phyloP scores from a whole-genome alignment of 2,797 vertebrate species.

The Taenioides sp. region DNA sequence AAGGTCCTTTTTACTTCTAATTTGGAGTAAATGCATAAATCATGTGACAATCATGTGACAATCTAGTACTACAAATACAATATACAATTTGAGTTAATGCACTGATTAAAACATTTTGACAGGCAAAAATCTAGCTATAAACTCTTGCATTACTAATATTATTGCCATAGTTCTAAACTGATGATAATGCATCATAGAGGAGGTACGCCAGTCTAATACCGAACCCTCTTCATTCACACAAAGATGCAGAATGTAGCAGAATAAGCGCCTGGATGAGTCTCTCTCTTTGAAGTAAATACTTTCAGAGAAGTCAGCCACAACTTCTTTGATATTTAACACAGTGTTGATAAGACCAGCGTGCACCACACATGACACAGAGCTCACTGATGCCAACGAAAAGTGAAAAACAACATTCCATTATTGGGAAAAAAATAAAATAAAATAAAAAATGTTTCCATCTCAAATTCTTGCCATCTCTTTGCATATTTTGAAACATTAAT shows the following conservation, averaged over 20 bases:
- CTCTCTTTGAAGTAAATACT: constrained; percentile 7
- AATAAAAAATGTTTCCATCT: too few species aligned
- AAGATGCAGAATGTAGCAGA: constrained; percentile 1
- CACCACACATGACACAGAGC: neutral
- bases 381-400: neutral
- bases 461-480: neutral
- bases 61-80: too few species aligned
- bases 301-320: constrained; percentile 7
- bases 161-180: neutral
- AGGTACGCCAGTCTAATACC: neutral
- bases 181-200: neutral
- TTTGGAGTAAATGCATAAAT: too few species aligned
- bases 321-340: constrained; percentile 11
- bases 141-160: neutral
- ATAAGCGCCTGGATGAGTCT: neutral
- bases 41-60: too few species aligned
- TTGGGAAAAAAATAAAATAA: neutral
- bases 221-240: neutral
- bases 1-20: too few species aligned
- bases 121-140: neutral
- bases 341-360: constrained; percentile 5
- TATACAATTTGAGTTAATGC: too few species aligned
- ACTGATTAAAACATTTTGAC: too few species aligned
- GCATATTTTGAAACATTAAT: neutral
- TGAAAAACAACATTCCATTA: constrained; percentile 6